phyloP scores from a whole-genome alignment of 2,797 vertebrate species.

The Pelochelys cantorii region DNA sequence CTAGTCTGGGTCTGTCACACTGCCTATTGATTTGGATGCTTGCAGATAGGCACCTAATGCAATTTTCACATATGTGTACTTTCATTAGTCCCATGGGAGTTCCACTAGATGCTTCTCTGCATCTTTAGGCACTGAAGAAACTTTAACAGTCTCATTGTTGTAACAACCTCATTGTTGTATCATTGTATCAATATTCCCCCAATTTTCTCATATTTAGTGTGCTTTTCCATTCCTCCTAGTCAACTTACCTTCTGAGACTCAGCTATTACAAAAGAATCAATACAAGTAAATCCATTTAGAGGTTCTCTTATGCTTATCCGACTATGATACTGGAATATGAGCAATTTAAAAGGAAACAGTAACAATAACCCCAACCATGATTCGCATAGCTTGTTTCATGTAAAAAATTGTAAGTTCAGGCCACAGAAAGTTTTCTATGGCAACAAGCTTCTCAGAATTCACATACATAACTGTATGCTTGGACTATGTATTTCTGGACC shows the following conservation, averaged over 20 bases:
- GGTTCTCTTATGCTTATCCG: background rate
- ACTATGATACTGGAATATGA: background rate
- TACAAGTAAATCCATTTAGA: background rate
- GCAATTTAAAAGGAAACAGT: background rate
- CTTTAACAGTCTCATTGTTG: background rate
- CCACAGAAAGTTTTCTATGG: background rate
- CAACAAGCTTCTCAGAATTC: background rate
- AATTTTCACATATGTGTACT: background rate
- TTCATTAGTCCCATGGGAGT: background rate
- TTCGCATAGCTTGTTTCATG: background rate
- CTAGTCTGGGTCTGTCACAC: too few relatives aligned
- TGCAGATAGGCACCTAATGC: background rate
- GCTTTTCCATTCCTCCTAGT: background rate
- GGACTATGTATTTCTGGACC: background rate
- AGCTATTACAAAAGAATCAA: background rate
- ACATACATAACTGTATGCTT: background rate
- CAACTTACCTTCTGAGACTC: background rate
- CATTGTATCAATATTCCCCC: background rate
- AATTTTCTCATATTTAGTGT: background rate
- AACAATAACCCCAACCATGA: background rate
- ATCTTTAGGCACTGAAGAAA: background rate
- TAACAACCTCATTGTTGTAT: background rate
- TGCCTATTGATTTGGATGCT: background rate
- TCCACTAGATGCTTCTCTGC: background rate
- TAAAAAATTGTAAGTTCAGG: background rate